These are phyloP conservation scores for Hydrochoerus hydrochaeris DNA, from an alignment of 2,113 vertebrate genomes.

Conservation along the genomic window DNA sequence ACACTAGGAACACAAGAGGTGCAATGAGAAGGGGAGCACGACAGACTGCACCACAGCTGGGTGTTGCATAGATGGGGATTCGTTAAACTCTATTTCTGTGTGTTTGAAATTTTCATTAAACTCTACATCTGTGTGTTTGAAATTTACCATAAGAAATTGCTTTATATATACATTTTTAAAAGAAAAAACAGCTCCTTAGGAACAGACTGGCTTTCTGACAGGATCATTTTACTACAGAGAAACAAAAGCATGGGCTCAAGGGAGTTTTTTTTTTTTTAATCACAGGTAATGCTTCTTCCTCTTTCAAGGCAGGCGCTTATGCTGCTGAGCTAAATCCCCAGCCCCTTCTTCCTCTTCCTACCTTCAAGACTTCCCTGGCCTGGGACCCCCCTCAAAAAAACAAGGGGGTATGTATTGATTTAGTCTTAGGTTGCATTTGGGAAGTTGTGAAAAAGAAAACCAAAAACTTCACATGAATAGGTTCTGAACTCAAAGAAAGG, in stretches of 20 bases:
- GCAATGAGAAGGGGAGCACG: neutral
- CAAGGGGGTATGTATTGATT: neutral
- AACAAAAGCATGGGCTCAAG: constrained; percentile 33
- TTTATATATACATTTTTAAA: neutral
- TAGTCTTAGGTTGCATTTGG: neutral
- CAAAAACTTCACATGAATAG: neutral
- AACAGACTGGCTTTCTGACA: constrained; percentile 4
- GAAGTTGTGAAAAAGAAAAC: constrained; percentile 50
- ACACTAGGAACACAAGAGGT: neutral
- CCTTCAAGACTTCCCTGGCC: neutral
- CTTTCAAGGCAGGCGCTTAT: too few species aligned
- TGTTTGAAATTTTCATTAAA: constrained; percentile 32
- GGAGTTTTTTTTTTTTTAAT: constrained; percentile 9
- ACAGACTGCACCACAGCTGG: neutral
- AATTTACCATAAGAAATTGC: constrained; percentile 18
- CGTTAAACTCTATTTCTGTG: neutral
- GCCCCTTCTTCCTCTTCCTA: neutral
- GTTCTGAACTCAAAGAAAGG: constrained; percentile 15
- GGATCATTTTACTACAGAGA: constrained; percentile 22
- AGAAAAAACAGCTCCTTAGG: neutral
- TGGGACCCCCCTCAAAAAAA: neutral
- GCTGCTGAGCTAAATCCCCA: too few species aligned
- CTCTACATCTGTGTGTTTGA: neutral
- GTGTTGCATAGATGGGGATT: neutral
- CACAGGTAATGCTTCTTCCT: neutral